These are phyloP conservation scores for Drosophila tani DNA, from an alignment of 1,140 invertebrate genomes.

Conservation along the genomic window DNA sequence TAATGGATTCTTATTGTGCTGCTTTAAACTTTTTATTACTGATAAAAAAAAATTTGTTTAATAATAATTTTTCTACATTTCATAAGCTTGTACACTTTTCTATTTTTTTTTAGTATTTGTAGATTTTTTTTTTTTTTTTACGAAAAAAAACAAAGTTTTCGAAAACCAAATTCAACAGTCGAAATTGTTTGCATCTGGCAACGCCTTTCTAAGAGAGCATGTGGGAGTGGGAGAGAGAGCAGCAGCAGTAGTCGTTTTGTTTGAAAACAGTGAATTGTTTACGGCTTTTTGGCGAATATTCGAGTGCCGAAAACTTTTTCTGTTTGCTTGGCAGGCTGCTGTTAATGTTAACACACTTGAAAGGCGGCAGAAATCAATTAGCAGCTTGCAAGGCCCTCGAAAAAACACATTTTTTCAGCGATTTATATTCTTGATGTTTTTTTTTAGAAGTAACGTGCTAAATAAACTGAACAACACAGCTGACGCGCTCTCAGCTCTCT, in stretches of 20 bases:
- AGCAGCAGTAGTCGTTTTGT: slow-evolving; percentile 20
- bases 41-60: too few relatives aligned
- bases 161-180: not conserved
- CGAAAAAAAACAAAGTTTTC: not conserved
- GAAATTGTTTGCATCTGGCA: slow-evolving; percentile 7
- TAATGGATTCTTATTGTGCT: too few relatives aligned
- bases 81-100: not conserved
- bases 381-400: slow-evolving; percentile 37
- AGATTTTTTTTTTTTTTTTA: not conserved
- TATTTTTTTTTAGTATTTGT: not conserved
- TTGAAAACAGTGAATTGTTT: slow-evolving; percentile 40
- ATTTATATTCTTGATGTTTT: slow-evolving; percentile 32
- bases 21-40: too few relatives aligned
- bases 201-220: not conserved
- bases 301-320: slow-evolving; percentile 16
- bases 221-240: not conserved
- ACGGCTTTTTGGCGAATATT: slow-evolving; percentile 28
- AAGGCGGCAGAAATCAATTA: slow-evolving; percentile 66
- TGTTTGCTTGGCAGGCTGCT: slow-evolving; percentile 53
- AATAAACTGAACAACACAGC: slow-evolving; percentile 64
- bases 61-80: too few relatives aligned
- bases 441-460: slow-evolving; percentile 61
- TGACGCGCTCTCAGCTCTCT: slow-evolving; percentile 45
- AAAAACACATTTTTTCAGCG: slow-evolving; percentile 19
- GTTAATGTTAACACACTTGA: slow-evolving; percentile 56